Percentiles rank a stretch among this genome's conserved stretches.
Conservation (phyloP, 1,140 invertebrate genomes). For the Listronotus bonariensis region DNA sequence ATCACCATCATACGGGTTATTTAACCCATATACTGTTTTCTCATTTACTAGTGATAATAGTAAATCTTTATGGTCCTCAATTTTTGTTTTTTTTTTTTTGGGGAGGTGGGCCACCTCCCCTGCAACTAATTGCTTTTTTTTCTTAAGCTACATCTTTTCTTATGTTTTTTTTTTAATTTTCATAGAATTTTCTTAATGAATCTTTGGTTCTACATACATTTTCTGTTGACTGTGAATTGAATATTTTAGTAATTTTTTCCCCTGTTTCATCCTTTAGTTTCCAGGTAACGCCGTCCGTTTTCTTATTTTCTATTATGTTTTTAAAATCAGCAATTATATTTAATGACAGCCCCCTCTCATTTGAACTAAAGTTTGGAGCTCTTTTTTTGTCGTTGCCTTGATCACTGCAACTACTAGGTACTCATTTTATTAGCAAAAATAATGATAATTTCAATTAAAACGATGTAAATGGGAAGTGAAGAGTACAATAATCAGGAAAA, state of each 20-base stretch:
- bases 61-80: slow-evolving; percentile 1
- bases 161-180: slow-evolving; percentile 23
- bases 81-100: slow-evolving; percentile 3
- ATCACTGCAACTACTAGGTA: too few species aligned
- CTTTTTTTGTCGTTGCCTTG: not conserved
- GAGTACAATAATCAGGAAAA: too few species aligned
- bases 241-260: slow-evolving; percentile 19
- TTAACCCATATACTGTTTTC: slow-evolving; percentile 25
- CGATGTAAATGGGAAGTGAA: too few species aligned
- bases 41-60: slow-evolving; percentile 21
- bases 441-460: too few species aligned
- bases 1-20: slow-evolving; percentile 22
- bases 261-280: slow-evolving; percentile 20
- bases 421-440: too few species aligned
- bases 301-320: slow-evolving; percentile 24
- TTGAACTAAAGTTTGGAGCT: slow-evolving; percentile 3
- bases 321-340: slow-evolving; percentile 17
- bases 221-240: slow-evolving; percentile 9
- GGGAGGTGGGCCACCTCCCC: slow-evolving; percentile 14
- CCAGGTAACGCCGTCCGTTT: slow-evolving; percentile 17
- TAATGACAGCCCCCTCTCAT: slow-evolving; percentile 8
- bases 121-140: slow-evolving; percentile 11
- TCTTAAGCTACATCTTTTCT: slow-evolving; percentile 26
- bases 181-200: slow-evolving; percentile 31
- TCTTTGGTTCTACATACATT: not conserved